Base-by-base conservation (phyloP, 2,888 invertebrate genomes). In the Microctonus hyperodae region DNA sequence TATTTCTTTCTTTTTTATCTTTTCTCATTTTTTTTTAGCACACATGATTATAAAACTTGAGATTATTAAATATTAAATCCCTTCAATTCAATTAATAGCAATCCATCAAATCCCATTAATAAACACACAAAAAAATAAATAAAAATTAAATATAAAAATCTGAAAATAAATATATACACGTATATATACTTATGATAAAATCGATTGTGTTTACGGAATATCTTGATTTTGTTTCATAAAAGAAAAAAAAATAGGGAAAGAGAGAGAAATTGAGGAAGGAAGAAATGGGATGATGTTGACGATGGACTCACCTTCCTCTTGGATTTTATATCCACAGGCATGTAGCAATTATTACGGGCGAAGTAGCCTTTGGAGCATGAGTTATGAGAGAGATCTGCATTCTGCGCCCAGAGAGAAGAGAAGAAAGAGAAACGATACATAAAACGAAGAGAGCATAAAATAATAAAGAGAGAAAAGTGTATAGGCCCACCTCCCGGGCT, bases 281-380 rank as follows among this genome's bases (percentile, higher is more conserved):
- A 56, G 20, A 20, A 56, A 33, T 33, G 33, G 56, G 44, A 6
- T n/a, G 9, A 44, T 44, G 16, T 44, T n/a, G 20, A 16, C n/a
- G 44, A 44, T 44, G 44, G 44, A 44, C 16, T 44, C 16, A 35
- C 33, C 50, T 28, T 51, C 13, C 33, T 73, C 69, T 31, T 73
- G 69, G 73, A 70, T 69, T 72, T 70, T 70, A 74, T 71, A 73
- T 77, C 73, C 71, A 72, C 74, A 70, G 70, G 75, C 75, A 71
- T 75, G 72, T 75, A 77, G 79, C 77, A 79, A 79, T 79, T 79
- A 79, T 79, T 79, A 75, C 73, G 73, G 59, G 74, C 75, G 71
- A 73, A 64, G 79, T 79, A 79, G 76, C 76, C 65, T 44, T 6
- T 44, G 69, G n/a, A 71, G 65, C 66, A 70, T 74, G 74, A 75